Base-by-base conservation (phyloP, 2,888 invertebrate genomes). In the Dolichopus griseipennis region DNA sequence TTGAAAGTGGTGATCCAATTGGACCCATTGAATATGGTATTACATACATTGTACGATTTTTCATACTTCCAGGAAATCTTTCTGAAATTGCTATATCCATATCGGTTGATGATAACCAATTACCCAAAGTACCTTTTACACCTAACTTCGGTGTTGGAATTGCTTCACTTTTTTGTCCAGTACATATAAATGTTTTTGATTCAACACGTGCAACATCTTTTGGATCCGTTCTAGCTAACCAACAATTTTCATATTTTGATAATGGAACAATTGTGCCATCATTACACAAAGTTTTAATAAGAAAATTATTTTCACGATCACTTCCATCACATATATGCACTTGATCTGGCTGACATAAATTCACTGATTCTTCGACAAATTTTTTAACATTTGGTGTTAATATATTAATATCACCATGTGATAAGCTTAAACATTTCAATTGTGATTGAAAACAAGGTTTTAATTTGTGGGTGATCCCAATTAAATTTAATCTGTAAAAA, bases 11-110 rank as follows among this genome's bases (percentile, higher is more conserved):
- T 0, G 97, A 96, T 0, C 95, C 93, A 7, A 98, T 86, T 0
- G 99, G 98, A 4, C 99, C 99, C 99, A 99, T 99, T 70, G 95
- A 95, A 83, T 95, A 99, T 12, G 98, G 97, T 70, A 99, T 92
- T 69, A 98, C 93, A 82, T 97, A 99, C 97, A 99, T 97, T 1
- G 96, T 97, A 69, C 97, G 90, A 66, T 92, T 91, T 82, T 85
- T 85, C 94, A 94, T 93, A 77, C 92, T 90, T 20, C 92, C 92
- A 0, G 93, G 93, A 80, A 97, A 97, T 65, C 97, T 85, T 37
- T 92, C 90, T 12, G 86, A 80, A 2, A 97, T 87, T 0, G 93
- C 93, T 67, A 84, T 84, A 70, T 93, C 88, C 84, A 96, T 89
- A 71, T 94, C 90, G 18, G 83, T 82, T 0, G 93, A 91, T 0